Percentiles rank a stretch among this genome's conserved stretches.
Conservation (phyloP, 2,888 invertebrate genomes). For the Apodemia hepburni region DNA sequence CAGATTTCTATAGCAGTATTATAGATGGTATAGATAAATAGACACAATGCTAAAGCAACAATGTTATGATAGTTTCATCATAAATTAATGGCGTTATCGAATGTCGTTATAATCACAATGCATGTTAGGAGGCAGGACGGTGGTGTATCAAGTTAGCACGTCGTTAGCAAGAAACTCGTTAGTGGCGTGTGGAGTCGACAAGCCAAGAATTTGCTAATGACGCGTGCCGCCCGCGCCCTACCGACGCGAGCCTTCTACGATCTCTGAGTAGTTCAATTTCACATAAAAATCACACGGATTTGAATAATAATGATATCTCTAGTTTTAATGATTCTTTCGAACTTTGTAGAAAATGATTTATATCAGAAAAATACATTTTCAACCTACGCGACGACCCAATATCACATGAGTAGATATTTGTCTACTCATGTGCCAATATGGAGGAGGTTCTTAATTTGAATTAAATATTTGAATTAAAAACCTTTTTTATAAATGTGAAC, state of each 20-base stretch:
- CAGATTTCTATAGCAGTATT: too few species aligned
- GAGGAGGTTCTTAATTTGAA: too few species aligned
- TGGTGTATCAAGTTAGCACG: constrained; percentile 70
- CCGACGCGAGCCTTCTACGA: constrained; percentile 21
- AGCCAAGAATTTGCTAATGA: constrained; percentile 76
- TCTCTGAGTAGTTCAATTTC: neutral
- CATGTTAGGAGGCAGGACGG: constrained; percentile 35
- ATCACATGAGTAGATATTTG: too few species aligned
- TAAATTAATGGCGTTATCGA: constrained; percentile 36
- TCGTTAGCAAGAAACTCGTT: constrained; percentile 75
- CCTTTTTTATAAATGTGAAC: too few species aligned
- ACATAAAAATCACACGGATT: constrained; percentile 5
- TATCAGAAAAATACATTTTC: too few species aligned
- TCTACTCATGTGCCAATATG: too few species aligned
- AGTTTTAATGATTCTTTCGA: too few species aligned
- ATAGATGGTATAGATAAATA: too few species aligned
- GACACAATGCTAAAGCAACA: too few species aligned
- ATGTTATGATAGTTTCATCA: constrained; percentile 19
- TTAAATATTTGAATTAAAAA: too few species aligned
- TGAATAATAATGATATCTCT: neutral
- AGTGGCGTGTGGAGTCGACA: constrained; percentile 70
- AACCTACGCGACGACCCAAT: too few species aligned
- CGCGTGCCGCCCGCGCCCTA: constrained; percentile 49
- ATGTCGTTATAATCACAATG: constrained; percentile 39
- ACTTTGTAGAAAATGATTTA: too few species aligned